A percentile compares a stretch with the other conserved stretches of the same genome.
Evolutionary conservation across 1,140 invertebrate species (phyloP).

Genomic region (Protaetia brevitarsis): DNA sequence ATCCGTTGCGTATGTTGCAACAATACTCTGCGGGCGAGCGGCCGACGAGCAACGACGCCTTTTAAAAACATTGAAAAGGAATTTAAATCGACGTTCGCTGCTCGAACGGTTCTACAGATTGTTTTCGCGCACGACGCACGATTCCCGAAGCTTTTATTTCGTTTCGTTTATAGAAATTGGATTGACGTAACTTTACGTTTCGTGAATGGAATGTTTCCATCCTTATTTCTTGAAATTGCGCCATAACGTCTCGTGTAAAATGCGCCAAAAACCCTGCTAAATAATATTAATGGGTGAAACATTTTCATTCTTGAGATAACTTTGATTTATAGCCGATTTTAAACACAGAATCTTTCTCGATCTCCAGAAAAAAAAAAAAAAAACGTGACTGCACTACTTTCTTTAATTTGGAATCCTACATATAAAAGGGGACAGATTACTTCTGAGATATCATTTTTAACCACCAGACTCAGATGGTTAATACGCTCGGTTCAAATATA

Average conservation of each 20-base stretch:
- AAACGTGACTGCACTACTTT: not conserved
- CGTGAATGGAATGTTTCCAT: no score
- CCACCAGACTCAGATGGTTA: not conserved
- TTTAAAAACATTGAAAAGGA: constrained; percentile 13
- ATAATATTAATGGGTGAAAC: no score
- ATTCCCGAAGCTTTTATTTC: no score
- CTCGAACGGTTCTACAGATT: not conserved
- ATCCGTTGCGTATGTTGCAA: constrained; percentile 6
- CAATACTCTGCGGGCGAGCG: no score
- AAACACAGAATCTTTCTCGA: no score
- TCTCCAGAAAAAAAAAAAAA: not conserved
- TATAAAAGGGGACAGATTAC: not conserved
- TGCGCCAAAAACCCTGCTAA: no score
- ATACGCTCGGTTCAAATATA: not conserved
- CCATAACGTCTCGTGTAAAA: no score
- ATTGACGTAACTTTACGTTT: no score
- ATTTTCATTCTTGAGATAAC: no score
- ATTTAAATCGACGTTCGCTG: constrained; percentile 4
- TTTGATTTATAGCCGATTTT: not conserved
- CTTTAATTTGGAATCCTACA: not conserved
- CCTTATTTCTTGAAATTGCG: no score
- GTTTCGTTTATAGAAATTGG: no score
- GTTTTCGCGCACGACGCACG: not conserved
- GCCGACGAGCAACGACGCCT: not conserved
- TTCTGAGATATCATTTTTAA: not conserved